These are phyloP conservation scores for Dicranocentrus wangi DNA, from an alignment of 2,888 invertebrate genomes.

Conservation along the genomic window DNA sequence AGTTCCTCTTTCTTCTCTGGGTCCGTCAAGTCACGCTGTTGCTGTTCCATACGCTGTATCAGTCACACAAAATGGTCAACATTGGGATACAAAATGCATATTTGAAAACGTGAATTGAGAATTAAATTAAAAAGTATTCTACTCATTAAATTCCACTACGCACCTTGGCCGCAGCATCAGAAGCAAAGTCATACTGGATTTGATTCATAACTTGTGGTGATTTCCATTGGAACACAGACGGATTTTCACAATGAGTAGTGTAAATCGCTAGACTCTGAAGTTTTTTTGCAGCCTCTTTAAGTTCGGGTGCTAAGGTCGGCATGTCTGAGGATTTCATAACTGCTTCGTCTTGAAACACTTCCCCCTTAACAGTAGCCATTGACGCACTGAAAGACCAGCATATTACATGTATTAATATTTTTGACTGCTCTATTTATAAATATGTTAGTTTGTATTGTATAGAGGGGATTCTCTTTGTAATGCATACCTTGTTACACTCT, in stretches of 20 bases:
- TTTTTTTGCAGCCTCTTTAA: constrained; percentile 2
- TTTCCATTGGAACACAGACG: constrained; percentile 64
- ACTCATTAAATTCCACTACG: neutral
- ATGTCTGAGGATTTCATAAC: constrained; percentile 53
- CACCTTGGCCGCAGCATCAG: constrained; percentile 45
- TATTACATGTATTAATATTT: no score
- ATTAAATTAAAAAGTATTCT: no score
- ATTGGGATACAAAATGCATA: no score
- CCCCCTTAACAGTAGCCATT: constrained; percentile 34
- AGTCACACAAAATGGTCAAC: no score
- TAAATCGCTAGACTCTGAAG: constrained; percentile 59
- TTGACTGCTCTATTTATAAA: no score
- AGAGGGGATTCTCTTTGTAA: neutral
- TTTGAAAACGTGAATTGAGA: no score
- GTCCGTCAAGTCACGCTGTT: constrained; percentile 21
- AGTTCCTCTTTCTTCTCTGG: constrained; percentile 26
- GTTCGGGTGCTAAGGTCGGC: constrained; percentile 60
- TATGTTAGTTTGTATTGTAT: no score
- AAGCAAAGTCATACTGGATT: constrained; percentile 64
- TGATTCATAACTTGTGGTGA: constrained; percentile 66
- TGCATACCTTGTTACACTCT: constrained; percentile 23
- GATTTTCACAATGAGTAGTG: constrained; percentile 65
- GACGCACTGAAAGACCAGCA: constrained; percentile 15
- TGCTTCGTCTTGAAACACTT: constrained; percentile 58
- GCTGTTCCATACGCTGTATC: constrained; percentile 57